Percentiles rank a stretch among this genome's conserved stretches.
Conservation (phyloP, 1,140 invertebrate species). For the Diabrotica virgifera region DNA sequence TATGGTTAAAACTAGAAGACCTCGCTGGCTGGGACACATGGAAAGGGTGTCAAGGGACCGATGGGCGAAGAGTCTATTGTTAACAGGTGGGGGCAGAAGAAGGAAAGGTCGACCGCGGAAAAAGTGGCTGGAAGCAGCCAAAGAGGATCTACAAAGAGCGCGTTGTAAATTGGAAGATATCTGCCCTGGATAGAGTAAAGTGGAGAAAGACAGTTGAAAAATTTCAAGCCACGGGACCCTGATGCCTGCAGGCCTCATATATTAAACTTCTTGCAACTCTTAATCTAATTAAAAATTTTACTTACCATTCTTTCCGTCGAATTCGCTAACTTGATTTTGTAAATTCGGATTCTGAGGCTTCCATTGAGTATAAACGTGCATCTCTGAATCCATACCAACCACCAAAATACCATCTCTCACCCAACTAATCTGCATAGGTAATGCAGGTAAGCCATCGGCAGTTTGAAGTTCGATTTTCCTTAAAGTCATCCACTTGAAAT, state of each 20-base stretch:
- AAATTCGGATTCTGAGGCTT: slow-evolving; percentile 62
- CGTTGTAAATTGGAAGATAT: no score
- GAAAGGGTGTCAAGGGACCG: no score
- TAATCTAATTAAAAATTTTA: background rate
- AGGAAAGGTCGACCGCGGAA: no score
- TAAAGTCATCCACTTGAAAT: slow-evolving; percentile 94
- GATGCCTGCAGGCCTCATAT: background rate
- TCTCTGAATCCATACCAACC: slow-evolving; percentile 99
- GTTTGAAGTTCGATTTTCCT: slow-evolving; percentile 88
- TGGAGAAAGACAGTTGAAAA: no score
- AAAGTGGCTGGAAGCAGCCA: no score
- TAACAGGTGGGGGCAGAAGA: no score
- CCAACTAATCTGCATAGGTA: slow-evolving; percentile 99
- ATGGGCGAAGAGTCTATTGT: no score
- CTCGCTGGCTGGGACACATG: no score
- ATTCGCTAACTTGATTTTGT: slow-evolving; percentile 26
- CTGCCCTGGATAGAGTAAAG: no score
- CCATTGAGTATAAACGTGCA: slow-evolving; percentile 99
- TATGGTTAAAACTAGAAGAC: no score
- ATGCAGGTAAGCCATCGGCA: slow-evolving; percentile 90
- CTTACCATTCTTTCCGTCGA: slow-evolving; percentile 33
- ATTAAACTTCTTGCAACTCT: background rate
- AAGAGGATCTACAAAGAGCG: no score
- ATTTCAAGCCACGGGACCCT: no score
- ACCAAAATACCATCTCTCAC: slow-evolving; percentile 96